phyloP scores from a whole-genome alignment of 1,140 invertebrate species.

The Drosophila watanabei region DNA sequence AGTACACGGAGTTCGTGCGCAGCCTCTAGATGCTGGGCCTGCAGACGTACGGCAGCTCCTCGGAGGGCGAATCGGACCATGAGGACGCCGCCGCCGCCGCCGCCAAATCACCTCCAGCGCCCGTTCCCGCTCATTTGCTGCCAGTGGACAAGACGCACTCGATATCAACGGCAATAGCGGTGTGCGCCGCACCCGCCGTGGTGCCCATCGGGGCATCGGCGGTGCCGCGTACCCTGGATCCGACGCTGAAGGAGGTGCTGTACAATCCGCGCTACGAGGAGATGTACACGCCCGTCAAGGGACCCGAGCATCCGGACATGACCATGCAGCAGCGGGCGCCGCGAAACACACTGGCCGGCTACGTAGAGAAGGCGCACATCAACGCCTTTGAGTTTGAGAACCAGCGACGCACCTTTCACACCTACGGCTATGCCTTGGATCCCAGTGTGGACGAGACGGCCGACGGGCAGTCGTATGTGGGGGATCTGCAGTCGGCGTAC shows the following conservation, averaged over 20 bases:
- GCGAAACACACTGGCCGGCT: constrained; percentile 97
- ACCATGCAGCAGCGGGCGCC: constrained; percentile 94
- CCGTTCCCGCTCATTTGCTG: constrained; percentile 86
- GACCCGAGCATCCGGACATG: constrained; percentile 96
- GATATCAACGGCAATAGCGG: constrained; percentile 87
- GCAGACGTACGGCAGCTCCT: constrained; percentile 77
- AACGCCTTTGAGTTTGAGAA: constrained; percentile 99
- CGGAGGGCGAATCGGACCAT: constrained; percentile 72
- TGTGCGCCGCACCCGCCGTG: constrained; percentile 93
- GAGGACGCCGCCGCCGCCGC: constrained; percentile 37
- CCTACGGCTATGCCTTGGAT: constrained; percentile 98
- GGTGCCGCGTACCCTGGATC: constrained; percentile 89
- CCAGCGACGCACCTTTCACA: constrained; percentile 97
- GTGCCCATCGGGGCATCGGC: constrained; percentile 89
- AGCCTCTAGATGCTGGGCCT: constrained; percentile 70
- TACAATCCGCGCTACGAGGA: constrained; percentile 99
- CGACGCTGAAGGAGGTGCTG: constrained; percentile 91
- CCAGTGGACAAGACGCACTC: constrained; percentile 84
- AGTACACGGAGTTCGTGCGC: constrained; percentile 64
- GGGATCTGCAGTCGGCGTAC: constrained; percentile 88
- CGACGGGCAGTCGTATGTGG: constrained; percentile 90
- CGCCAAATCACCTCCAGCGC: constrained; percentile 4
- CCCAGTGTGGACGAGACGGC: constrained; percentile 92
- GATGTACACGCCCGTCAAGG: constrained; percentile 95
- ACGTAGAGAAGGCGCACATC: constrained; percentile 97